Evolutionary conservation across 2,113 vertebrate species (phyloP).

Genomic region (Cinclus mexicanus): DNA sequence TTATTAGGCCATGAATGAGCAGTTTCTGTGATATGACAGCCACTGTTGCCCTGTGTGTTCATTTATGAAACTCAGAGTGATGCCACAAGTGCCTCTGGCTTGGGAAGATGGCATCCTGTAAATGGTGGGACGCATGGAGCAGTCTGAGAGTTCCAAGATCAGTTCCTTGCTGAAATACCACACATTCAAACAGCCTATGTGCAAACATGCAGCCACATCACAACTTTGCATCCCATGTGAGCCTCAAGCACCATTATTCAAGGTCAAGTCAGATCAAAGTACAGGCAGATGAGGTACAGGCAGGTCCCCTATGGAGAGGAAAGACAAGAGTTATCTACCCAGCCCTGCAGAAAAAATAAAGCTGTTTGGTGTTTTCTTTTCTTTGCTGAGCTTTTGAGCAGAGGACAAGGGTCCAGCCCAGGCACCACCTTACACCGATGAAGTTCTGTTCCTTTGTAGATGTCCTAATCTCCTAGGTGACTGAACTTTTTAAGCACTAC

Average conservation of each 20-base stretch:
- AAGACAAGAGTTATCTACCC: not conserved
- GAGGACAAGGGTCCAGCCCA: not conserved
- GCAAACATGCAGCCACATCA: not conserved
- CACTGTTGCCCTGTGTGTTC: not conserved
- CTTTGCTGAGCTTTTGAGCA: not conserved
- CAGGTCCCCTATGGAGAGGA: not conserved
- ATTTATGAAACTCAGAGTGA: not conserved
- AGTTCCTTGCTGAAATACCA: not conserved
- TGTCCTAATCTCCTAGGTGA: not conserved
- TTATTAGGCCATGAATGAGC: not conserved
- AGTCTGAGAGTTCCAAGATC: not conserved
- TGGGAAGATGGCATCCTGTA: not conserved
- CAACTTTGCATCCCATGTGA: not conserved
- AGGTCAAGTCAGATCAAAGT: not conserved
- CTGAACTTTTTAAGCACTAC: not conserved
- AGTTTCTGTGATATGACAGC: not conserved
- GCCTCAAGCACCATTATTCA: not conserved
- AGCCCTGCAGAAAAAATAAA: not conserved
- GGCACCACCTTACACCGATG: not conserved
- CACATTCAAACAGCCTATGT: accelerated
- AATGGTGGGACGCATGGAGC: not conserved
- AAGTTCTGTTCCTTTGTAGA: not conserved
- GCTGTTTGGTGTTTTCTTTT: not conserved
- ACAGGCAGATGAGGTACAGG: not conserved
- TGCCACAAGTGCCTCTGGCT: not conserved